Evolutionary conservation across 2,113 vertebrate species (phyloP).

Genomic region (Micronycteris hirsuta): DNA sequence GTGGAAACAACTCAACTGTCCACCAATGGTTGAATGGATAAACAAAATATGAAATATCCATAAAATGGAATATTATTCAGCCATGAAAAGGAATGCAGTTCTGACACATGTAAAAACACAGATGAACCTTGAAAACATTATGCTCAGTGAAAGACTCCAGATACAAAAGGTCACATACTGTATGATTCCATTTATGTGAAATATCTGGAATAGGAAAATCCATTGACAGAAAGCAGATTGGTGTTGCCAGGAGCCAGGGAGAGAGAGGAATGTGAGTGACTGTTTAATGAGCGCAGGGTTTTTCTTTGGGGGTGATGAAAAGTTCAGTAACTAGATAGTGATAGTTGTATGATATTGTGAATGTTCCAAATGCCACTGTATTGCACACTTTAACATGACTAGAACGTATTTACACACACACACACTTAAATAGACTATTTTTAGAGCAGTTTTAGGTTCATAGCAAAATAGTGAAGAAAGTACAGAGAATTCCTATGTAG

Average conservation of each 20-base stretch:
- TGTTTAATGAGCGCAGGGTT: not conserved
- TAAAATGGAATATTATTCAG: not conserved
- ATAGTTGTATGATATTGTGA: not conserved
- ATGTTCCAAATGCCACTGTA: not conserved
- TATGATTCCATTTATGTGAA: not conserved
- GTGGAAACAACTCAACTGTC: not conserved
- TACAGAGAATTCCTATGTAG: not conserved
- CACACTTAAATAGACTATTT: not conserved
- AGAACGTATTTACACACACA: not conserved
- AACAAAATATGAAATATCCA: not conserved
- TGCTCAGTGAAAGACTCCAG: not conserved
- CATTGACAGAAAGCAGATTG: not conserved
- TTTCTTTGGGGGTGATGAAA: too few relatives aligned
- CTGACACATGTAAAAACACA: too few relatives aligned
- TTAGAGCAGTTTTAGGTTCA: not conserved
- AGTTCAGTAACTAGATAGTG: not conserved
- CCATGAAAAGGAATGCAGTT: not conserved
- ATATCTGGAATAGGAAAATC: not conserved
- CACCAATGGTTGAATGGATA: not conserved
- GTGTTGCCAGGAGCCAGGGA: not conserved
- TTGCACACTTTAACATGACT: not conserved
- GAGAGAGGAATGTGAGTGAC: too few relatives aligned
- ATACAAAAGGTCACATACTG: not conserved
- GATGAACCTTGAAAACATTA: not conserved
- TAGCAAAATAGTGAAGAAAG: not conserved